These are phyloP conservation scores for Nephrotoma appendiculata DNA, from an alignment of 2,888 invertebrate genomes.

Conservation along the genomic window DNA sequence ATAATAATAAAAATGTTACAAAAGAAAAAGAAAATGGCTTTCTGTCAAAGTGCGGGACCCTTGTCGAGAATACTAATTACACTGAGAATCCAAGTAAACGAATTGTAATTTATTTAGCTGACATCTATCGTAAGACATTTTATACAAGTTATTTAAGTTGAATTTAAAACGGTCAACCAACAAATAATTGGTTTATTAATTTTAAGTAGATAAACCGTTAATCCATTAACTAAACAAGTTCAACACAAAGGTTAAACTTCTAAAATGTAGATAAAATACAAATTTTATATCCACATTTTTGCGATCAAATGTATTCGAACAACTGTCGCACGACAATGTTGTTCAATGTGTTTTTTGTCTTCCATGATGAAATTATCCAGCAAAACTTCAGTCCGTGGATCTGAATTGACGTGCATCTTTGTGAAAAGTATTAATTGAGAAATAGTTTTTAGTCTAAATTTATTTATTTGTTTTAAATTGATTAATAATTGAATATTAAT, in stretches of 20 bases:
- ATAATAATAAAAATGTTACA: not conserved
- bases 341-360: not conserved
- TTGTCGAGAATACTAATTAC: not conserved
- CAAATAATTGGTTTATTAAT: no score
- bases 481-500: not conserved
- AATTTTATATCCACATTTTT: not conserved
- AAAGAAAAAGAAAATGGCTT: constrained; percentile 6
- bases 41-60: constrained; percentile 4
- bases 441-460: not conserved
- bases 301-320: not conserved
- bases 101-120: not conserved
- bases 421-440: not conserved
- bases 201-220: no score
- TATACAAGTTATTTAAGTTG: no score
- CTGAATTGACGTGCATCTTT: not conserved
- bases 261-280: no score
- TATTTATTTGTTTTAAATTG: not conserved
- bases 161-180: no score
- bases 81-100: not conserved
- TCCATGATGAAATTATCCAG: not conserved
- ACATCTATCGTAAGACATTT: not conserved
- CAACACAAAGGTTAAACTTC: no score
- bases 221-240: no score
- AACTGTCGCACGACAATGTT: not conserved
- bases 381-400: not conserved